These are phyloP conservation scores for Synanceia verrucosa DNA, from an alignment of 2,797 vertebrate genomes.

Conservation along the genomic window DNA sequence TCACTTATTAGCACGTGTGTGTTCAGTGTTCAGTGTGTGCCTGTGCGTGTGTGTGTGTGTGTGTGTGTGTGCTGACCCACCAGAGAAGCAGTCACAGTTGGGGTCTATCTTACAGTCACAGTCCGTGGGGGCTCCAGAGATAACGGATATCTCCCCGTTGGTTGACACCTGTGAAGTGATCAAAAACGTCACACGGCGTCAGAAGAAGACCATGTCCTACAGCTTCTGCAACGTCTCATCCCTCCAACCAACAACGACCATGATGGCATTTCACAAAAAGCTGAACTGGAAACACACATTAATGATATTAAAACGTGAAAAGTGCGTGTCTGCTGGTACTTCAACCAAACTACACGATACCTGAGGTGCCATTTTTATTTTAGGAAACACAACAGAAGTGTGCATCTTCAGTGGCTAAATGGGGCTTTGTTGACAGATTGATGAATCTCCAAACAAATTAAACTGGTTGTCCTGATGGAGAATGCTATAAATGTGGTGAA, in stretches of 20 bases:
- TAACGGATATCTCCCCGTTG: slow-evolving; percentile 94
- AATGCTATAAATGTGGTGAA: slow-evolving; percentile 1
- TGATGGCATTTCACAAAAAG: slow-evolving; percentile 20
- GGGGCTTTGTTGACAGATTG: slow-evolving; percentile 15
- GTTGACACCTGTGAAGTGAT: slow-evolving; percentile 83
- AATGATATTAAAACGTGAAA: not conserved
- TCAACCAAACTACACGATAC: slow-evolving; percentile 21
- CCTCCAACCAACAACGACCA: slow-evolving; percentile 27
- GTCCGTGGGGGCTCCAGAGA: slow-evolving; percentile 92
- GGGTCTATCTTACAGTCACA: slow-evolving; percentile 99
- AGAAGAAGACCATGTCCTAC: slow-evolving; percentile 22
- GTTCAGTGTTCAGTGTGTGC: slow-evolving; percentile 18
- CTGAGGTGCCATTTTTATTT: not conserved
- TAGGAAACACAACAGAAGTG: not conserved
- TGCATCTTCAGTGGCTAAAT: not conserved
- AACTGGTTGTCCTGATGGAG: slow-evolving; percentile 20
- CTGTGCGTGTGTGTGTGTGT: slow-evolving; percentile 30
- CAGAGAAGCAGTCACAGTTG: slow-evolving; percentile 97
- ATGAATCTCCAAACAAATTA: slow-evolving; percentile 32
- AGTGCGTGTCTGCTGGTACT: not conserved
- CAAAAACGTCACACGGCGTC: slow-evolving; percentile 36
- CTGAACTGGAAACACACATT: slow-evolving; percentile 16
- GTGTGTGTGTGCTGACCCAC: slow-evolving; percentile 77
- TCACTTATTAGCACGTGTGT: slow-evolving; percentile 43
- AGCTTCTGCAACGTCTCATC: slow-evolving; percentile 28